A percentile compares a stretch with the other conserved stretches of the same genome.
Evolutionary conservation across 2,113 vertebrate species (phyloP).

Genomic region (Lepus americanus): DNA sequence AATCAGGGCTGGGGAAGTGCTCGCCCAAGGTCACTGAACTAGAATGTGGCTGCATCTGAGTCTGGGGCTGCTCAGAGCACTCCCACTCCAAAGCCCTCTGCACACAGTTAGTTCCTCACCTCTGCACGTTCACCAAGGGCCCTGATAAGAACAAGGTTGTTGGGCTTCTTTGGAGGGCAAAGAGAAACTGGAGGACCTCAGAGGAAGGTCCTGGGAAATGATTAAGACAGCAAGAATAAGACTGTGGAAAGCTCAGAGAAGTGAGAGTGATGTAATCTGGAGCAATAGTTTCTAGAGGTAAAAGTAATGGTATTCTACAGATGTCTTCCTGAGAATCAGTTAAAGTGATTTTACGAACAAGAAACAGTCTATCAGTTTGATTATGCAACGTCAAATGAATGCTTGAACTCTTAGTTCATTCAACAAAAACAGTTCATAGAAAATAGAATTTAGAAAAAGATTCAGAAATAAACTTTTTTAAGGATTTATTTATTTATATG

Average conservation of each 20-base stretch:
- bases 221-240: conserved; percentile 38
- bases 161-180: conserved; percentile 8
- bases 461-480: too few species aligned
- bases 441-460: too few species aligned
- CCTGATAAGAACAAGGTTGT: conserved; percentile 11
- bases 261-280: conserved; percentile 54
- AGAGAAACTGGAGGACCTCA: conserved; percentile 39
- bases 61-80: not conserved
- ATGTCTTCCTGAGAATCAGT: conserved; percentile 56
- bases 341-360: conserved; percentile 59
- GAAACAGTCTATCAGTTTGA: conserved; percentile 45
- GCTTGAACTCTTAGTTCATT: conserved; percentile 39
- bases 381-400: conserved; percentile 27
- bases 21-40: not conserved
- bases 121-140: not conserved
- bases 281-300: conserved; percentile 37
- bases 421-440: not conserved
- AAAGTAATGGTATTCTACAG: conserved; percentile 45
- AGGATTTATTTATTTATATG: too few species aligned
- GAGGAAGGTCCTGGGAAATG: conserved; percentile 44
- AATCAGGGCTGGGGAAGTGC: not conserved
- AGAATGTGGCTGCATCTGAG: not conserved
- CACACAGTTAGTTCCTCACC: not conserved
- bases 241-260: conserved; percentile 34
- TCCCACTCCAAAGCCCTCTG: not conserved